A percentile compares a stretch with the other conserved stretches of the same genome.
phyloP scores from a whole-genome alignment of 2,797 vertebrate genomes.

The Crocodylus rhombifer region DNA sequence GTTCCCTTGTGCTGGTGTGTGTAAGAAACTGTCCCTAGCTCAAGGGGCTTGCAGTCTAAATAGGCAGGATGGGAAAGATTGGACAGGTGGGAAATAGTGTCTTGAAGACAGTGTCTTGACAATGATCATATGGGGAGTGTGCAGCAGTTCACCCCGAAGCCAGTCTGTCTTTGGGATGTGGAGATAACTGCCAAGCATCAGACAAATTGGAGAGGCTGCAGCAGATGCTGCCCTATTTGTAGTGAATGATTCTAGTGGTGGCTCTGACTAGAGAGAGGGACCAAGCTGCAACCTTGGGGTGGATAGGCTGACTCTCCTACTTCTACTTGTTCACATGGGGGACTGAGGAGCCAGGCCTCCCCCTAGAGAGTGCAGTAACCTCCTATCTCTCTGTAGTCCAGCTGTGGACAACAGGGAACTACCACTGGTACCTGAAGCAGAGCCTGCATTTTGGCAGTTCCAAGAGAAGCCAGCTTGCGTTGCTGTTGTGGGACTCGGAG shows the following conservation, averaged over 20 bases:
- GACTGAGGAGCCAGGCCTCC: too few relatives aligned
- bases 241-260: not conserved
- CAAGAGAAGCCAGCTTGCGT: constrained; percentile 81
- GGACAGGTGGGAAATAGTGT: not conserved
- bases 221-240: not conserved
- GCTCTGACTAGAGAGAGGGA: not conserved
- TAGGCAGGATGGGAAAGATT: not conserved
- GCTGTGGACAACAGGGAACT: constrained; percentile 94
- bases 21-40: accelerated
- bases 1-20: not conserved
- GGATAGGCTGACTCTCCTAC: not conserved
- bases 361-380: not conserved
- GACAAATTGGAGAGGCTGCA: not conserved
- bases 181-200: not conserved
- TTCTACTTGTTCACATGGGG: not conserved
- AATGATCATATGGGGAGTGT: not conserved
- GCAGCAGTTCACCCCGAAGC: not conserved
- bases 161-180: not conserved
- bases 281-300: not conserved
- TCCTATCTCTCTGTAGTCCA: constrained; percentile 85
- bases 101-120: not conserved
- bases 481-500: constrained; percentile 90
- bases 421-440: constrained; percentile 99
- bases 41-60: not conserved
- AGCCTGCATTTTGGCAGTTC: constrained; percentile 87